Evolutionary conservation across 2,888 invertebrate genomes (phyloP), one percentile per base, ranked within the genome.

Genomic region (Pyrgus malvae): DNA sequence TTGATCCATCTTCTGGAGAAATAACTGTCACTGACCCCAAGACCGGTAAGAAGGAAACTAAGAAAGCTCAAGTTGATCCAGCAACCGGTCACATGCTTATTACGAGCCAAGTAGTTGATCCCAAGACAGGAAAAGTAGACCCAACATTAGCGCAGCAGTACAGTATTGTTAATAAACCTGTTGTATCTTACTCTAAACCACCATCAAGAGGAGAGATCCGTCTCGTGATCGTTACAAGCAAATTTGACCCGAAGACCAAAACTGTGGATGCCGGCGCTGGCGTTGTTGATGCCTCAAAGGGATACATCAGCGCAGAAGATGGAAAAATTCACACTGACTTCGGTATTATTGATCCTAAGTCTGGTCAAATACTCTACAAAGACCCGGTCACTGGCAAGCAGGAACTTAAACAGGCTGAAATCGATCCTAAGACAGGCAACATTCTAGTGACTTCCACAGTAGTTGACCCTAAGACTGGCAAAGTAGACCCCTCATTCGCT

Each of bases 1-100:
- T 94, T 21, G 93, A 94, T 66, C 92, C 92, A 0, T 87, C 91
- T 58, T 92, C 91, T 17, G 93, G 93, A 23, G 89, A 90, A 68
- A 85, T 91, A n/a, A 68, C 79, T 6, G 66, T 83, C 3, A 85
- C 85, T 3, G 87, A 91, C 62, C 88, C 88, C 1, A 82, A 72
- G 59, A 89, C 90, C 1, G 90, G 91, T 16, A 86, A 78, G 54
- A 80, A 91, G 58, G 92, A 93, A 60, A 83, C 92, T 1, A 94
- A 93, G 76, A 91, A 92, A 61, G 83, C 90, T 54, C 82, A 83
- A 42, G 72, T 92, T 3, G 92, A 93, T 63, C 92, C 92, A 3
- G 67, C 83, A 12, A 91, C 92, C 1, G 92, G 92, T 6, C 88
- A 91, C 61, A 91, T 93, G 77, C 75, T 92, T 37, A 80, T 92